Evolutionary conservation across 2,888 invertebrate species (phyloP), one percentile per base, ranked within the genome.

Genomic region (Tenthredo notha): DNA sequence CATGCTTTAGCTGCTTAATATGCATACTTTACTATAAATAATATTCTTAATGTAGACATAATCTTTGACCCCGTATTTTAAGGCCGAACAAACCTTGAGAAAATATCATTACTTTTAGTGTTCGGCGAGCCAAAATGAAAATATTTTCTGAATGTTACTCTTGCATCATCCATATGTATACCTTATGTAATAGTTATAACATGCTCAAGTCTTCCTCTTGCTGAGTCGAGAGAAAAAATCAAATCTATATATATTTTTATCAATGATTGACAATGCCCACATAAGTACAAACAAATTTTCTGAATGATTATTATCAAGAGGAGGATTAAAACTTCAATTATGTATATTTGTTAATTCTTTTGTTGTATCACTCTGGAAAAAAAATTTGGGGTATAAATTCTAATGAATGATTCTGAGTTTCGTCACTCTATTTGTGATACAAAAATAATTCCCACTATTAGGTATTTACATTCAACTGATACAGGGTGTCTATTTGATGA

Each of bases 1-100:
- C 93, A 93, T 92, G 93, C 87, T 86, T 90, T 90, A 91, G 85
- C 85, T 43, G 85, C 85, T 85, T 85, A 21, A 70, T 72, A 83
- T 83, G 83, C 67, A 83, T 70, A 83, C 29, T 83, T 61, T 61
- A 65, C 18, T 43, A 83, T 67, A 43, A 43, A 43, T 47, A 37
- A 80, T 61, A 61, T 80, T 61, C 12, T 61, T 25, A 80, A 61
- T 40, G 58, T 58, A 61, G 67, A 83, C 29, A 83, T 83, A 67
- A 80, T 80, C 5, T 80, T 61, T 12, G 80, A 61, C 40, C 61
- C 83, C 5, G 67, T 70, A 67, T n/a, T 82, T 70, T 65, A 18
- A 40, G 67, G 47, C 47, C 7, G 47, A 50, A 67, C 6, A 33
- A 67, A 83, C 33, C 6, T 83, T 40, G 37, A 83, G 21, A 61